phyloP scores from a whole-genome alignment of 2,797 vertebrate genomes.

The Micromesistius poutassou region DNA sequence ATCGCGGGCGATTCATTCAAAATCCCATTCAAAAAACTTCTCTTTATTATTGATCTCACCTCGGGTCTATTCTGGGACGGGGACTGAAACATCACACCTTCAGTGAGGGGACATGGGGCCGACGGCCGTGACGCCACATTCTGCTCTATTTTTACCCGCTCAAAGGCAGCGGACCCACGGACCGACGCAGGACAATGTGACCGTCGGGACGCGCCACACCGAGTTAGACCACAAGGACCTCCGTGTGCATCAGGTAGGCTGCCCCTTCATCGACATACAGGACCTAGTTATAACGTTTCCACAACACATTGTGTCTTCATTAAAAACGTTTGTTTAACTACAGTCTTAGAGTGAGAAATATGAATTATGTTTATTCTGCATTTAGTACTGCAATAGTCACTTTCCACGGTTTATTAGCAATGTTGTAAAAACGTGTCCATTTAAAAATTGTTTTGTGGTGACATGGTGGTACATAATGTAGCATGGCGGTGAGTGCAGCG shows the following conservation, averaged over 20 bases:
- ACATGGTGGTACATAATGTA: background rate
- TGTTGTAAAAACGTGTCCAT: background rate
- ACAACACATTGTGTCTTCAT: background rate
- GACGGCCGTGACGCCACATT: constrained; percentile 68
- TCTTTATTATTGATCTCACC: constrained; percentile 20
- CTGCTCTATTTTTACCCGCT: constrained; percentile 73
- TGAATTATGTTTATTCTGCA: background rate
- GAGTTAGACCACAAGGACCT: constrained; percentile 43
- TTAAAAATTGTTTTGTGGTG: background rate
- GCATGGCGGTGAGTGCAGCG: background rate
- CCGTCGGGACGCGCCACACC: constrained; percentile 37
- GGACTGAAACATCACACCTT: constrained; percentile 59
- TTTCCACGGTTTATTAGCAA: background rate
- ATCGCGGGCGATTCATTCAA: background rate
- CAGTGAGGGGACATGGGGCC: constrained; percentile 41
- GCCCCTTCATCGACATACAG: constrained; percentile 6
- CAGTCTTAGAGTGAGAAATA: background rate
- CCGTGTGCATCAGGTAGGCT: constrained; percentile 56
- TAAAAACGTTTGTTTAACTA: background rate
- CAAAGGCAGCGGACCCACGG: constrained; percentile 53
- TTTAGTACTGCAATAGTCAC: background rate
- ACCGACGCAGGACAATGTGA: constrained; percentile 56
- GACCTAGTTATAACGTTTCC: background rate
- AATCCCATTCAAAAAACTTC: background rate
- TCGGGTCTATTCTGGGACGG: constrained; percentile 46